Conservation (phyloP, 2,113 vertebrate species). For the Macrotis lagotis region DNA sequence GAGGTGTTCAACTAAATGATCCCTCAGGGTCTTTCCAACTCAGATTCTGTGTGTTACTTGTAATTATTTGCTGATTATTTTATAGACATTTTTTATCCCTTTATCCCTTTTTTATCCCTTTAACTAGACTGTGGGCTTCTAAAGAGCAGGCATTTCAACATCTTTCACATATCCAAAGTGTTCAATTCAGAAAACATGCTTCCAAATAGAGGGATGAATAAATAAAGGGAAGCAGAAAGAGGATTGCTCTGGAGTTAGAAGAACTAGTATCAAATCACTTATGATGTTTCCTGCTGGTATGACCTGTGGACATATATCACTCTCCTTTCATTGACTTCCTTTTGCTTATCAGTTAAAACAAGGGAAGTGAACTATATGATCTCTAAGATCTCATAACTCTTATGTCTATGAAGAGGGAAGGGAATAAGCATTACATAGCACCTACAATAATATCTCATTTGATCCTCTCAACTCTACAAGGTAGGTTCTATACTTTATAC, state of each 20-base stretch:
- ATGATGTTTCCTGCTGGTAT: not conserved
- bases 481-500: not conserved
- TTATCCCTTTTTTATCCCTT: conserved; percentile 14
- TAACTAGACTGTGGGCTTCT: not conserved
- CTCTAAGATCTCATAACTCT: not conserved
- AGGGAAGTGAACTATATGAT: not conserved
- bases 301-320: not conserved
- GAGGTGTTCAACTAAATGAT: not conserved
- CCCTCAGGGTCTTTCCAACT: not conserved
- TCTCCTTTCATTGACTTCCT: not conserved
- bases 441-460: not conserved
- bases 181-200: conserved; percentile 11
- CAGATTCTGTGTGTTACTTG: not conserved
- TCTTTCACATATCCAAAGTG: not conserved
- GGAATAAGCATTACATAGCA: not conserved
- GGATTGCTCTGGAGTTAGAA: not conserved
- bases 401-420: not conserved
- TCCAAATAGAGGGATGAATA: conserved; percentile 6
- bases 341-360: not conserved
- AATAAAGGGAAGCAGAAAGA: not conserved
- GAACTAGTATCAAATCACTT: not conserved
- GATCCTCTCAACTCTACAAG: not conserved
- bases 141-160: not conserved
- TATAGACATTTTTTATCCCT: not conserved
- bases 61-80: fast-evolving